Base-by-base conservation (phyloP, 2,113 vertebrate species). In the Tetraodon nigroviridis region DNA sequence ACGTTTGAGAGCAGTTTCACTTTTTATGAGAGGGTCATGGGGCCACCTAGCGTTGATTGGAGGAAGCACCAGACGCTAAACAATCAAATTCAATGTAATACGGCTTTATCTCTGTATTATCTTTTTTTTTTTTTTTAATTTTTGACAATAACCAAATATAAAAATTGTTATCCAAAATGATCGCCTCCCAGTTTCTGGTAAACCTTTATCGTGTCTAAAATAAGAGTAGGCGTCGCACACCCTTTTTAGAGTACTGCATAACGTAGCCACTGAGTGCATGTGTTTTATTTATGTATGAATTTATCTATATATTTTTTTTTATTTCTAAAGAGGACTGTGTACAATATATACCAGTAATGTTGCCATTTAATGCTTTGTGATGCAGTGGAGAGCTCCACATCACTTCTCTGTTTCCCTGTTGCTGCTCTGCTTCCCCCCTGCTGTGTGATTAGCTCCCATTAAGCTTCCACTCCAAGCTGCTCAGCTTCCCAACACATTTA, bases 1-100 rank as follows among this genome's bases (percentile, higher is more conserved):
- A 37, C 7, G 11, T 11, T 1, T 37, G 32, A 37, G 10, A 37
- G 32, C 32, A 11, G 32, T 17, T 49, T 46, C 6, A 16, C 20
- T 75, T 78, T 78, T 56, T 71, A 55, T 16, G 22, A 64, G 82
- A 79, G 78, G 48, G 59, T 78, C 58, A 73, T 79, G 73, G 74
- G 81, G 87, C 82, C 85, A 85, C 84, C 87, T 87, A 85, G 87
- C 87, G 87, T 76, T 58, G 50, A 52, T 21, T 54, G 24, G 55
- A 44, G 51, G 59, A 61, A 82, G 29, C 15, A 56, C 53, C 21
- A 4, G 15, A 11, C 3, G 32, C 32, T 11, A 37, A 37, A 37
- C 11, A 8, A 37, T 37, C 2, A 37, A 37, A 37, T 37, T 11
- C 32, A 37, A 10, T 37, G 13, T 40, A 22, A 14, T 27, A 3